Evolutionary conservation across 2,888 invertebrate species (phyloP).

Genomic region (Aplocera efformata): DNA sequence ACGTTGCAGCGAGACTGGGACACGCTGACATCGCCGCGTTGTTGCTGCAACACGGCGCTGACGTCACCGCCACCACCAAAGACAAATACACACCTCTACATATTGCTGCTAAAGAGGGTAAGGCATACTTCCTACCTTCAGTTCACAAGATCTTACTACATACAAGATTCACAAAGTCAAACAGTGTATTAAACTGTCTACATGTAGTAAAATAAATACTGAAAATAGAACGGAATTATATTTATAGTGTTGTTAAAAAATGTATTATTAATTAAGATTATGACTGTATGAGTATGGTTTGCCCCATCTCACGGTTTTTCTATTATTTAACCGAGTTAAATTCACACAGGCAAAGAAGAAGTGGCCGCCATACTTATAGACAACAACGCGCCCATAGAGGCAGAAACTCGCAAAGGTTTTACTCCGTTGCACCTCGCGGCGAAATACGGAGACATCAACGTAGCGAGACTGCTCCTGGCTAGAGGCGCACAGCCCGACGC

Average conservation of each 20-base stretch:
- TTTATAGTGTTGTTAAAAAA: too few relatives aligned
- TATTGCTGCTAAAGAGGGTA: constrained; percentile 97
- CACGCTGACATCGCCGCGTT: constrained; percentile 98
- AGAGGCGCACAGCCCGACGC: constrained; percentile 92
- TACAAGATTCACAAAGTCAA: too few relatives aligned
- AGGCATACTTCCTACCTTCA: not conserved
- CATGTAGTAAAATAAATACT: too few relatives aligned
- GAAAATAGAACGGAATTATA: too few relatives aligned
- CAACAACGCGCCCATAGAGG: constrained; percentile 92
- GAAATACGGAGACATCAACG: constrained; percentile 96
- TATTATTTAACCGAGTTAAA: constrained; percentile 4
- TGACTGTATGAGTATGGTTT: too few relatives aligned
- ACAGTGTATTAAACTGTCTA: too few relatives aligned
- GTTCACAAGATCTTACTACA: too few relatives aligned
- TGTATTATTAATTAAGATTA: too few relatives aligned
- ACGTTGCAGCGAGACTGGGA: constrained; percentile 96
- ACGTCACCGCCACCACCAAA: constrained; percentile 93
- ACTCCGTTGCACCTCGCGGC: constrained; percentile 98
- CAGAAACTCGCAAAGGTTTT: constrained; percentile 97
- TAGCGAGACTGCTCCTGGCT: constrained; percentile 92
- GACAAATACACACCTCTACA: constrained; percentile 98
- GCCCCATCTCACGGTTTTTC: not conserved
- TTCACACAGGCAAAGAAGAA: constrained; percentile 85
- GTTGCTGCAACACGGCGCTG: constrained; percentile 95
- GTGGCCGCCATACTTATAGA: constrained; percentile 95